These are phyloP conservation scores for Irena cyanogastra DNA, from an alignment of 2,113 vertebrate species.

Conservation along the genomic window DNA sequence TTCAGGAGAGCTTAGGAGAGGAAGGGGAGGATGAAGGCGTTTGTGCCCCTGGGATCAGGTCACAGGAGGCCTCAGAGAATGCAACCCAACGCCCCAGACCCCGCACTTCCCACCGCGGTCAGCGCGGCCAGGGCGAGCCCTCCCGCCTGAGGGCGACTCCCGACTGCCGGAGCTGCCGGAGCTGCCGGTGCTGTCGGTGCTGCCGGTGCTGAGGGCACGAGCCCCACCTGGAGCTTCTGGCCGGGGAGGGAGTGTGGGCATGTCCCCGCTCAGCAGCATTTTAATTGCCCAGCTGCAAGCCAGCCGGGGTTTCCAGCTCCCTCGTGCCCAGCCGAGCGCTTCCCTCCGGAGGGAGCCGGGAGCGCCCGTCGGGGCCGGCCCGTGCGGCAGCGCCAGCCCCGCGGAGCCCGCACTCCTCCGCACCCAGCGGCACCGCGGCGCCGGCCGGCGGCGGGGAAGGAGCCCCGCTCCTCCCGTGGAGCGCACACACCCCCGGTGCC, in stretches of 20 bases:
- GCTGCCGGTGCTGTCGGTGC: background rate
- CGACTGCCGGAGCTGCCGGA: background rate
- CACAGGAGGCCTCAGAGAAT: background rate
- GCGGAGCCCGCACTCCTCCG: background rate
- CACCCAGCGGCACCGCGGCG: background rate
- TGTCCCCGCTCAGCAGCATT: background rate
- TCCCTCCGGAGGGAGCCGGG: too few relatives aligned
- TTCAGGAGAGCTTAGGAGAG: too few relatives aligned
- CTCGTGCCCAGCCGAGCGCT: too few relatives aligned
- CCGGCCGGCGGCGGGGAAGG: background rate
- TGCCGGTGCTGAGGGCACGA: background rate
- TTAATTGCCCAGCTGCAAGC: too few relatives aligned
- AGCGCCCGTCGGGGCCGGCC: background rate
- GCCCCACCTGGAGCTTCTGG: background rate
- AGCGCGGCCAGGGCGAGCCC: background rate
- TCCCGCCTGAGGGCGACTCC: background rate
- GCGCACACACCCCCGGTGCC: background rate
- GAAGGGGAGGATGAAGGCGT: background rate
- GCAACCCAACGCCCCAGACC: accelerated
- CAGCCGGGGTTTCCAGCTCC: background rate
- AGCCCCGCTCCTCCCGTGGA: background rate
- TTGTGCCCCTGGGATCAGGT: background rate
- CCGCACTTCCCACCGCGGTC: background rate
- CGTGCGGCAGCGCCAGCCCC: background rate
- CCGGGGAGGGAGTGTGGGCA: accelerated